Conservation (phyloP, 2,888 invertebrate species). For the Noctua pronuba region DNA sequence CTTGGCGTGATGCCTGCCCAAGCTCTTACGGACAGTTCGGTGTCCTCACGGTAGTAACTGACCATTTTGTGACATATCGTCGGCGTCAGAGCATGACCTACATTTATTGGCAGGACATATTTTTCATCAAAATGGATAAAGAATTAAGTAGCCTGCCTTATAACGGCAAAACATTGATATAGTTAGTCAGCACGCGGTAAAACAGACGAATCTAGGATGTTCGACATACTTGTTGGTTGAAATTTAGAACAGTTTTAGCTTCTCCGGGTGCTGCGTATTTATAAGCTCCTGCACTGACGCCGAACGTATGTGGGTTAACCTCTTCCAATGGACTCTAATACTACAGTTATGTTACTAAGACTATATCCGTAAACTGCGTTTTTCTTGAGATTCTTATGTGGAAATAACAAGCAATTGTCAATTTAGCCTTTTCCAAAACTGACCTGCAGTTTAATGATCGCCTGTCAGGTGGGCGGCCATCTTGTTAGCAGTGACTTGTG, state of each 20-base stretch:
- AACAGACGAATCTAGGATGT: too few species aligned
- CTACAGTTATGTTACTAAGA: background rate
- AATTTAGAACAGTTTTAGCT: too few species aligned
- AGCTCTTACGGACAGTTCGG: background rate
- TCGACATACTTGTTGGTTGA: too few species aligned
- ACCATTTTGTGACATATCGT: background rate
- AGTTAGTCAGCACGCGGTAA: too few species aligned
- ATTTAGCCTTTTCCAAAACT: background rate
- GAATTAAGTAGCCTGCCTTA: too few species aligned
- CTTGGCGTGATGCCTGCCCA: background rate
- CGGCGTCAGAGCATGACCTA: too few species aligned
- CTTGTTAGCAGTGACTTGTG: background rate
- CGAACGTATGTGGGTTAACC: background rate
- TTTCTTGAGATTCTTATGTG: background rate
- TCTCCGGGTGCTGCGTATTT: too few species aligned
- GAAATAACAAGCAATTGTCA: background rate
- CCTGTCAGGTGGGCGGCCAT: background rate
- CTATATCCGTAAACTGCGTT: background rate
- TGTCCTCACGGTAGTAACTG: too few species aligned
- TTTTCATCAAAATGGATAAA: too few species aligned
- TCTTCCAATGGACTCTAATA: background rate
- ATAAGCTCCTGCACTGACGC: too few species aligned
- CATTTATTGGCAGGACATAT: too few species aligned
- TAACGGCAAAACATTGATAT: too few species aligned
- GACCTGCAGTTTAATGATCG: background rate